Conservation (phyloP, 1,140 invertebrate species). For the Caenorhabditis inopinata region DNA sequence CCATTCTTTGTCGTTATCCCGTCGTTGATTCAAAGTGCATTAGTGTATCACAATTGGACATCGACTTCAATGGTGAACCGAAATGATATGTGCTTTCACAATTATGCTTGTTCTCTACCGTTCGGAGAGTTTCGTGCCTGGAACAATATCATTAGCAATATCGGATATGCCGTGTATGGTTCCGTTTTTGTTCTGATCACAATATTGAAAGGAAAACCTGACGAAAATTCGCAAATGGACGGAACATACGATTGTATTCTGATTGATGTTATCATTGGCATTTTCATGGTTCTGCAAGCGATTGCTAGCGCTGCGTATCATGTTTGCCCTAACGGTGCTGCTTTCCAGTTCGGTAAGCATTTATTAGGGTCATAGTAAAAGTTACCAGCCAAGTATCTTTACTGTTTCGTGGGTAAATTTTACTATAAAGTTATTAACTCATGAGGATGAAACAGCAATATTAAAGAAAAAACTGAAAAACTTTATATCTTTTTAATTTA, state of each 20-base stretch:
- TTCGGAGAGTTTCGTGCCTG: not conserved
- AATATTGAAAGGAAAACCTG: not conserved
- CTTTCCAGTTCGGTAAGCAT: not conserved
- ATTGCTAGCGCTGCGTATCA: conserved; percentile 15
- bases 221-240: not conserved
- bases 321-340: not conserved
- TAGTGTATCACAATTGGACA: not conserved
- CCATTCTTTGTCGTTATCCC: not conserved
- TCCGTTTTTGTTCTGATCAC: not conserved
- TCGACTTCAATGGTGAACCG: not conserved
- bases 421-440: too few species aligned
- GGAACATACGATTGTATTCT: not conserved
- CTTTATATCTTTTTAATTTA: too few species aligned
- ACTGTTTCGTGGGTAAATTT: too few species aligned
- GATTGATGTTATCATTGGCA: not conserved
- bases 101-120: not conserved
- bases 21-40: not conserved
- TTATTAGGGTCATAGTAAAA: too few species aligned
- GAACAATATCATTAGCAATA: conserved; percentile 23
- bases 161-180: conserved; percentile 10
- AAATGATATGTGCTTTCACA: conserved; percentile 26
- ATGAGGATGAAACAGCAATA: too few species aligned
- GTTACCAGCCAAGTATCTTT: too few species aligned
- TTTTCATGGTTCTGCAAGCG: conserved; percentile 14
- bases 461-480: too few species aligned